A percentile compares a stretch with the other conserved stretches of the same genome.
Evolutionary conservation across 2,797 vertebrate genomes (phyloP).

Genomic region (Enteromius paludinosus): DNA sequence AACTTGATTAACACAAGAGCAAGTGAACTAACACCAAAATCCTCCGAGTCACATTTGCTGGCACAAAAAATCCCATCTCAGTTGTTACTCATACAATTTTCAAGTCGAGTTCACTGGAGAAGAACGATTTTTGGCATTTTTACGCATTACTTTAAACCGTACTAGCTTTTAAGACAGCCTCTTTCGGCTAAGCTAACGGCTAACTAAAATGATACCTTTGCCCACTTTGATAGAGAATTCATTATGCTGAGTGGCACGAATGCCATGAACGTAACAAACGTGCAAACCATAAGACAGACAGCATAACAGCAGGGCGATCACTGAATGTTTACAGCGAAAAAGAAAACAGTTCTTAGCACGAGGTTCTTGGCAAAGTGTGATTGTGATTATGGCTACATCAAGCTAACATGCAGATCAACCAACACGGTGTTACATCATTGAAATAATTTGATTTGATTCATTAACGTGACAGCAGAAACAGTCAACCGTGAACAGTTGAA

Average conservation of each 20-base stretch:
- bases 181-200: slow-evolving; percentile 33
- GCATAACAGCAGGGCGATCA: slow-evolving; percentile 16
- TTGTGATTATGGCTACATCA: slow-evolving; percentile 39
- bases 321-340: slow-evolving; percentile 52
- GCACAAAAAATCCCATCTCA: not conserved
- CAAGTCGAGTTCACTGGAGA: not conserved
- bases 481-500: slow-evolving; percentile 1
- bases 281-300: slow-evolving; percentile 21
- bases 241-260: not conserved
- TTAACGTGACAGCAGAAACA: slow-evolving; percentile 12
- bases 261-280: not conserved
- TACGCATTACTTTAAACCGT: slow-evolving; percentile 5
- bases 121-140: not conserved
- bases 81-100: not conserved
- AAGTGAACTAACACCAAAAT: not conserved
- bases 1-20: slow-evolving; percentile 21
- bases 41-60: not conserved
- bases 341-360: slow-evolving; percentile 52
- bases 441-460: not conserved
- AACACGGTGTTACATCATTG: slow-evolving; percentile 10
- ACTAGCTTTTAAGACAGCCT: not conserved
- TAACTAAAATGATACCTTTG: slow-evolving; percentile 17
- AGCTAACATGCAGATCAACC: slow-evolving; percentile 33
- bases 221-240: not conserved
- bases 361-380: slow-evolving; percentile 45